Base-by-base conservation (phyloP, 2,888 invertebrate genomes). In the Epirrhoe alternata region DNA sequence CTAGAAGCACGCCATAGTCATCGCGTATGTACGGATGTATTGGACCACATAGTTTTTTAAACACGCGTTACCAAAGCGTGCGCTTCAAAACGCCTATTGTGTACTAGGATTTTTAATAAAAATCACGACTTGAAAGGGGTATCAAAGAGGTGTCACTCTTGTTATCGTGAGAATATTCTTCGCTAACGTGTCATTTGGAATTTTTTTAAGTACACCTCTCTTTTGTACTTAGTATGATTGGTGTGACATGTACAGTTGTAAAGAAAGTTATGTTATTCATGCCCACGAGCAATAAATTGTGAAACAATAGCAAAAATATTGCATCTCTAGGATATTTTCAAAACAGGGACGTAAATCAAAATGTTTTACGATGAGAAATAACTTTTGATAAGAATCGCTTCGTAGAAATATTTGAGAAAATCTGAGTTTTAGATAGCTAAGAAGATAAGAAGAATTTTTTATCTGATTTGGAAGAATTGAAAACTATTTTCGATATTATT, bases 171-270 rank as follows among this genome's bases (percentile, higher is more conserved):
- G 73, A 70, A 82, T 86, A 86, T 74, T 71, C 76, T 50, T 61
- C 76, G 24, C 78, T 83, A 78, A 75, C 74, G 75, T 84, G 80
- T 85, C 76, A n/a, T n/a, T n/a, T n/a, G n/a, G n/a, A n/a, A n/a
- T n/a, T n/a, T 82, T 84, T 87, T 86, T 83, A 83, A 79, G 54
- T 62, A 62, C 33, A 53, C 33, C 38, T 61, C 14, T 52, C 51
- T 66, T 66, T 61, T 14, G 12, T 51, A 10, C n/a, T n/a, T 58
- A 49, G 53, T 38, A n/a, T 62, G 61, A 58, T 66, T 62, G 53
- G 38, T 54, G n/a, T 58, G 58, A 58, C 58, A 30, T 5, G 54
- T 66, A 66, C 54, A 62, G 54, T 33, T 57, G 2, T 12, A 35
- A 7, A 54, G 50, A 62, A 58, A 58, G n/a, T 45, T 45, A n/a